phyloP scores from a whole-genome alignment of 2,888 invertebrate genomes.

The Diabrotica balteata region DNA sequence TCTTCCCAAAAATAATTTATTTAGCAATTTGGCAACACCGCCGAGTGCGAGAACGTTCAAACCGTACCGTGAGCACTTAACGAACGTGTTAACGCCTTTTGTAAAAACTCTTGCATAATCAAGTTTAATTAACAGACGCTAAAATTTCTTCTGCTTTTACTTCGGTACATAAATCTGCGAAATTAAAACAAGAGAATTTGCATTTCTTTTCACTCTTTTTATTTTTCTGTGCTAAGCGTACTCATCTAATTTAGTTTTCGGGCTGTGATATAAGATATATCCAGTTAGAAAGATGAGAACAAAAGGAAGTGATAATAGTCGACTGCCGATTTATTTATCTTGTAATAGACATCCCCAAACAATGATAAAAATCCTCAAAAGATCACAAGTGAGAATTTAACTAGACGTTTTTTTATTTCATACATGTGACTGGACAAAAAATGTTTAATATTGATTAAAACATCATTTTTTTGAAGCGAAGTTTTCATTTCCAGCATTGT shows the following conservation, averaged over 20 bases:
- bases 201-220: conserved; percentile 18
- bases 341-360: no score
- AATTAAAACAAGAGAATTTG: conserved; percentile 37
- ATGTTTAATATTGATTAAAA: no score
- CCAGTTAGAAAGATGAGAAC: no score
- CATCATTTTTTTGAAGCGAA: no score
- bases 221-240: background rate
- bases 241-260: conserved; percentile 1
- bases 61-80: conserved; percentile 26
- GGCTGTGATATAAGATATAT: background rate
- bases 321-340: no score
- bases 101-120: conserved; percentile 39
- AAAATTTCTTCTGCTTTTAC: conserved; percentile 31
- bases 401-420: no score
- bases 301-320: no score
- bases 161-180: conserved; percentile 34
- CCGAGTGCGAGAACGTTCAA: conserved; percentile 27
- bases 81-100: conserved; percentile 38
- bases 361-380: no score
- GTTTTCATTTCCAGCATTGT: no score
- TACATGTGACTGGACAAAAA: no score
- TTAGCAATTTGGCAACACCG: conserved; percentile 30
- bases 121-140: conserved; percentile 38
- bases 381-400: no score
- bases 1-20: conserved; percentile 28